Base-by-base conservation (phyloP, 2,888 invertebrate genomes). In the Campopleginae sp. region DNA sequence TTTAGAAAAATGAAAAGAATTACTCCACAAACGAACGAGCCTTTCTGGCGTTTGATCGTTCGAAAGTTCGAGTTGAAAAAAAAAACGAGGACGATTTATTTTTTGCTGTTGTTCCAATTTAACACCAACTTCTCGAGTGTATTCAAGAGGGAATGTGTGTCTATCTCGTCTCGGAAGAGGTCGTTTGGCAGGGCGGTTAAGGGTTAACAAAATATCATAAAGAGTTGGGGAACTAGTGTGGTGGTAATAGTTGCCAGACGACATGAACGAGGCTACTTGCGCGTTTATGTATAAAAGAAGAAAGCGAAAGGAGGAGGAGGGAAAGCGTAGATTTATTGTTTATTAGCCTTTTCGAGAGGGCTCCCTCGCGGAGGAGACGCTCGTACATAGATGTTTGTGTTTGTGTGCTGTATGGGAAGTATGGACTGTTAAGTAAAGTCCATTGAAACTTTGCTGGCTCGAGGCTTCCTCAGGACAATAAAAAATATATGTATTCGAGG, bases 401-500 rank as follows among this genome's bases (percentile, higher is more conserved):
- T 17, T 38, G 75, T 48, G n/a, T 66, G n/a, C n/a, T n/a, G 48
- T 70, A 66, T 88, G 89, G 90, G 91, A 90, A 91, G 88, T 89
- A 87, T 86, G 88, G 90, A 84, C 91, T 91, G 91, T 92, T 91
- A 90, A 90, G 88, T 89, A 89, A 91, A 91, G 91, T 91, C 91
- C 91, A 92, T 92, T 91, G 90, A 92, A 92, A 91, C 86, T 90
- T 89, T 80, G 83, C 86, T 85, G 89, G 87, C 87, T 84, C 80
- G 82, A 84, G 86, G 85, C 86, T 33, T 80, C 82, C 70, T 79
- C 86, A 82, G 88, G 87, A 88, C 88, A 89, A 90, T 90, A 91
- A 91, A 91, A 90, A 87, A 87, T 88, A 66, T 17, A 63, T 65
- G 72, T 70, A 85, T 76, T 76, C 33, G 44, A 42, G 38, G 46